Evolutionary conservation across 2,888 invertebrate genomes (phyloP), one percentile per base, ranked within the genome.

Genomic region (Ischnus inquisitorius): DNA sequence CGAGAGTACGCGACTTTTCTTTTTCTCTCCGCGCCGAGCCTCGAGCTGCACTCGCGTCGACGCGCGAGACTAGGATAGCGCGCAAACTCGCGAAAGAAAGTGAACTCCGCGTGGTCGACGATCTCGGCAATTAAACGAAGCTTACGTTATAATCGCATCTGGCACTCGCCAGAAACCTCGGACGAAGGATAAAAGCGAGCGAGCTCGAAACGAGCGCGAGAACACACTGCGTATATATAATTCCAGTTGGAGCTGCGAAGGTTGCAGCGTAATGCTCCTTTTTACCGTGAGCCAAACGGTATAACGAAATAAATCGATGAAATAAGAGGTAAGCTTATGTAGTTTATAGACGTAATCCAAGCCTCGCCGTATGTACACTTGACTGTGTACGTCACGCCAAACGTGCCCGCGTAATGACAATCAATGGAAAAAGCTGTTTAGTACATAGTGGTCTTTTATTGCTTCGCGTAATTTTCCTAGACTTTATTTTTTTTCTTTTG

Each of bases 71-170:
- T 14, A 19, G 19, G 8, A 34, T 4, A 34, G 16, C 57, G 19
- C 43, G 72, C 46, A 34, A n/a, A 34, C 34, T 34, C 34, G 34
- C 54, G 83, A 84, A 78, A 81, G 84, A 82, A 82, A 84, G 84
- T 82, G 81, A 84, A 82, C 78, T 74, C 76, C 6, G 54, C 68
- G 77, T 83, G 80, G 77, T 68, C 83, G 80, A 80, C 74, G 83
- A 67, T 80, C 83, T 64, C 80, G 77, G 83, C 81, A 84, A 84
- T 84, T 81, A 84, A 84, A 78, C 65, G 25, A 57, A 77, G 41
- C 78, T 81, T 75, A 64, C 69, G 57, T 57, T 28, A 28, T 28
- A 60, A 41, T 64, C 48, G 64, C 46, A 48, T 39, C 22, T 41
- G 51, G 6, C 69, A 51, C 34, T 51, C 16, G 22, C 51, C 16